These are phyloP conservation scores for Drosophila flavopinicola DNA, from an alignment of 2,888 invertebrate species.

Conservation along the genomic window DNA sequence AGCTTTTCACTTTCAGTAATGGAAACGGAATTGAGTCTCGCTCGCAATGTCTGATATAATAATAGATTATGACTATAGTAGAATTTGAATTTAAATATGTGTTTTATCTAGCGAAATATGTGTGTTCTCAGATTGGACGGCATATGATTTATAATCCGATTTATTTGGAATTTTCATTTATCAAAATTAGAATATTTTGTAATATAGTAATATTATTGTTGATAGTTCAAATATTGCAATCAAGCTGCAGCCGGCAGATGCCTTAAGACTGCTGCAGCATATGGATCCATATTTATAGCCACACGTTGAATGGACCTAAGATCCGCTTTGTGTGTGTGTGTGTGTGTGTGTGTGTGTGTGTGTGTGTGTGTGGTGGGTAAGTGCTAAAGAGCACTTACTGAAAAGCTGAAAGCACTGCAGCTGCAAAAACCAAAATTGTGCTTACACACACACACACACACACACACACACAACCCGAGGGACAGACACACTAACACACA, in stretches of 20 bases:
- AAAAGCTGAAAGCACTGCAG: conserved; percentile 53
- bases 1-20: no score
- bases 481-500: background rate
- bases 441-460: conserved; percentile 12
- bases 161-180: conserved; percentile 1
- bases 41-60: no score
- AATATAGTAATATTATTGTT: background rate
- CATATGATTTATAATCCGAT: background rate
- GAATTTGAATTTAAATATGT: no score
- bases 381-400: conserved; percentile 59
- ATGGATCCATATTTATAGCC: conserved; percentile 31
- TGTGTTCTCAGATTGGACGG: no score
- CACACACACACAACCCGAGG: background rate
- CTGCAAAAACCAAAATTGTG: conserved; percentile 49
- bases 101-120: no score
- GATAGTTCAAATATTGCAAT: conserved; percentile 12
- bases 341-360: conserved; percentile 21
- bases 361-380: conserved; percentile 36
- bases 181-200: background rate
- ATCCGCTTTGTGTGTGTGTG: conserved; percentile 14
- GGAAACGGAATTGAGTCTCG: no score
- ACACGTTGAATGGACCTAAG: conserved; percentile 7
- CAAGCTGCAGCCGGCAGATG: conserved; percentile 13
- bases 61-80: no score
- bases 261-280: conserved; percentile 10